Evolutionary conservation across 2,797 vertebrate species (phyloP).

Genomic region (Rhinatrema bivittatum): DNA sequence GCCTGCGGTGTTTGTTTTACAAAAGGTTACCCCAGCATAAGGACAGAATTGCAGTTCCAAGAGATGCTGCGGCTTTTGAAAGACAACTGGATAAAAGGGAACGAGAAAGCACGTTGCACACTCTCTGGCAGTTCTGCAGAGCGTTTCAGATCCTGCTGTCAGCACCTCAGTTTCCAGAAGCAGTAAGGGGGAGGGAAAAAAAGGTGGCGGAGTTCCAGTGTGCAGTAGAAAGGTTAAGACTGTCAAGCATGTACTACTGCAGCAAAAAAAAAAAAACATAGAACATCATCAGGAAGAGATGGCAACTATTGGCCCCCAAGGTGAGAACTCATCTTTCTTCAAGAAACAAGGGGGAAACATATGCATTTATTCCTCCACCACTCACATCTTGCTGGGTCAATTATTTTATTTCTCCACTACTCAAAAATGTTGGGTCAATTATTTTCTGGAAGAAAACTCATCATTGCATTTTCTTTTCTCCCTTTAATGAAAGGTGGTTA

Average conservation of each 20-base stretch:
- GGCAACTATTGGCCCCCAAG: neutral
- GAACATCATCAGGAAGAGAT: neutral
- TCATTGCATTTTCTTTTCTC: neutral
- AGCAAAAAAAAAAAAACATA: neutral
- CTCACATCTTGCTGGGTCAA: no score
- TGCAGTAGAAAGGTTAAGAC: neutral
- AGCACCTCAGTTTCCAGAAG: neutral
- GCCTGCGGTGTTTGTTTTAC: no score
- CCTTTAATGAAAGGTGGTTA: constrained; percentile 17
- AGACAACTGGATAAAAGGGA: neutral
- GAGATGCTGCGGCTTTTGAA: neutral
- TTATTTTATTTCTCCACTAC: no score
- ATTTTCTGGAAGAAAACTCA: neutral
- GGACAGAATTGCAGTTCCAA: constrained; percentile 7
- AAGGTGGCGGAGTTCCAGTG: neutral
- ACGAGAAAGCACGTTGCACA: neutral
- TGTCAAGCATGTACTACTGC: neutral
- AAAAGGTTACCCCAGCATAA: constrained; percentile 3
- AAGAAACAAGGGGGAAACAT: no score
- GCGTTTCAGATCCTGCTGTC: constrained; percentile 1
- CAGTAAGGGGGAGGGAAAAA: neutral
- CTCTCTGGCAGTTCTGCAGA: neutral
- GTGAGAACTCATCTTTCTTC: neutral
- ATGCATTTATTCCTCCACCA: no score
- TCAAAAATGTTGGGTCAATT: no score